Evolutionary conservation across 2,888 invertebrate species (phyloP), one percentile per base, ranked within the genome.

Genomic region (Parapristionchus giblindavisi): DNA sequence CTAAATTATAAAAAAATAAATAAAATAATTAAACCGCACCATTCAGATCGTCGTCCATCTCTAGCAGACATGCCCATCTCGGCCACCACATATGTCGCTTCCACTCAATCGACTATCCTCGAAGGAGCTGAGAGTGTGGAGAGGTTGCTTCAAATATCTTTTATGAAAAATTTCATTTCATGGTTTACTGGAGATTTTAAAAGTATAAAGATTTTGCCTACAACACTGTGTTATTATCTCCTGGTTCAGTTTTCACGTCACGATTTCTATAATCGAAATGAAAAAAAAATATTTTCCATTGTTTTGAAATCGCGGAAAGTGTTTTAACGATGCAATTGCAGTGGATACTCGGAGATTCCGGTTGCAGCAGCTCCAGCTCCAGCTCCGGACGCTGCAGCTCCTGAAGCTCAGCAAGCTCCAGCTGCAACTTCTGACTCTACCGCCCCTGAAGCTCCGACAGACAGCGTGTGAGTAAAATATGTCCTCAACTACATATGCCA

Each of bases 401-500:
- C 52, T 14, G 66, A n/a, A 11, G 68, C 68, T 17, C 32, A 34
- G 8, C 32, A 66, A 48, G n/a, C 56, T n/a, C 32, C 32, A 32
- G 52, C 68, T 17, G 36, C 52, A 4, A 51, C 61, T 3, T 40
- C 68, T 14, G 17, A 14, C 56, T 6, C 56, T 14, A 6, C 56
- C 11, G 27, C n/a, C 24, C 56, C n/a, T 54, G 56, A 14, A 6
- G n/a, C 56, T n/a, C 6, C 56, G 3, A 34, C 34, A 14, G 68
- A 68, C 34, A 68, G 68, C 68, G 36, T 38, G 68, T 68, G 52
- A 52, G 68, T 36, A 1, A 6, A 8, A n/a, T n/a, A n/a, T n/a
- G n/a, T n/a, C n/a, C n/a, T n/a, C n/a, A n/a, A n/a, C n/a, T n/a
- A n/a, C n/a, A n/a, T n/a, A n/a, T n/a, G n/a, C n/a, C n/a, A n/a